phyloP scores from a whole-genome alignment of 2,888 invertebrate species.

The Hermaeophaga mercurialis region DNA sequence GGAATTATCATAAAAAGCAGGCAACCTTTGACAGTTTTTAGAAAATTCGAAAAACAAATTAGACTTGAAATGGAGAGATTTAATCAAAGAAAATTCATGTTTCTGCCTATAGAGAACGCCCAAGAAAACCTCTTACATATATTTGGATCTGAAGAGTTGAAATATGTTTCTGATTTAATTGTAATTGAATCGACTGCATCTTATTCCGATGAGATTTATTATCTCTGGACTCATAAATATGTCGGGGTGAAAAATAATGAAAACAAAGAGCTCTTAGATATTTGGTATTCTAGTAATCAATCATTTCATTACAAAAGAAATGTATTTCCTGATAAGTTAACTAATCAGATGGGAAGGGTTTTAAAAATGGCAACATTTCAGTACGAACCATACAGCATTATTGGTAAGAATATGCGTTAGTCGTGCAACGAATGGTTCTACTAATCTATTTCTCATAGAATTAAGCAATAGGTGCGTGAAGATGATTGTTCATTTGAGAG shows the following conservation, averaged over 20 bases:
- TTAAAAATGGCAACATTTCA: slow-evolving; percentile 63
- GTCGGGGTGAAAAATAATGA: slow-evolving; percentile 33
- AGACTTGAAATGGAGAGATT: slow-evolving; percentile 34
- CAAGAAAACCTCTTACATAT: slow-evolving; percentile 31
- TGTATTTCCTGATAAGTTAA: slow-evolving; percentile 47
- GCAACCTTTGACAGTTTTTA: slow-evolving; percentile 35
- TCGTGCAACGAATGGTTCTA: too few species aligned
- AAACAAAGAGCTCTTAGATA: slow-evolving; percentile 35
- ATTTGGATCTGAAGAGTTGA: slow-evolving; percentile 34
- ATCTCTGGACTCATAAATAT: slow-evolving; percentile 42
- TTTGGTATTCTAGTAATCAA: slow-evolving; percentile 40
- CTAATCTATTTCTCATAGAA: too few species aligned
- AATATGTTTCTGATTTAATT: slow-evolving; percentile 40
- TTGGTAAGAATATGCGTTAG: too few species aligned
- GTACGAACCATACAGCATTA: slow-evolving; percentile 66
- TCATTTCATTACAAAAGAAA: slow-evolving; percentile 36
- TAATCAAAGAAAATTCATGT: slow-evolving; percentile 38
- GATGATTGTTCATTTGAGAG: too few species aligned
- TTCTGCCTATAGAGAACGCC: slow-evolving; percentile 29
- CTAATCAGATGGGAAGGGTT: slow-evolving; percentile 53
- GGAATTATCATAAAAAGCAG: slow-evolving; percentile 39
- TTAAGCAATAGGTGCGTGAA: too few species aligned
- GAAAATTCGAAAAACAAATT: slow-evolving; percentile 40
- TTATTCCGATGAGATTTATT: too few species aligned
- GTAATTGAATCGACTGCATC: slow-evolving; percentile 57